These are phyloP conservation scores for Caranx ignobilis DNA, from an alignment of 2,113 vertebrate genomes.

Conservation along the genomic window DNA sequence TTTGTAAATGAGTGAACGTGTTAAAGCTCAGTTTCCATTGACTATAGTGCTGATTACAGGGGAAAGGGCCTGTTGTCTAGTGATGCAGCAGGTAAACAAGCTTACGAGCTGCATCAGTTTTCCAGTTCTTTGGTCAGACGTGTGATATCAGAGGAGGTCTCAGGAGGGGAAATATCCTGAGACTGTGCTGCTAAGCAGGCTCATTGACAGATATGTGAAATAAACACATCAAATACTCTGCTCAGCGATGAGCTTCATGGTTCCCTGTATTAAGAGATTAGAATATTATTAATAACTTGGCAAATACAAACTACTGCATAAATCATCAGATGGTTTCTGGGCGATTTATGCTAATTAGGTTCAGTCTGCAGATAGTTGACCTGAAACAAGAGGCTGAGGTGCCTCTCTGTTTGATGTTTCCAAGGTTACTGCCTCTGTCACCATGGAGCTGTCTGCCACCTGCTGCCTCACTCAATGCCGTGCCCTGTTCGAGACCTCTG, in stretches of 20 bases:
- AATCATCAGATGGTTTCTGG: neutral
- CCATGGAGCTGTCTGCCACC: slow-evolving; percentile 51
- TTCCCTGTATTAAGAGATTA: neutral
- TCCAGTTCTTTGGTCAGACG: neutral
- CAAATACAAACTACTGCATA: neutral
- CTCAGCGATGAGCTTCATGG: neutral
- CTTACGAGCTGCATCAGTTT: slow-evolving; percentile 4
- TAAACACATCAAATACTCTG: neutral
- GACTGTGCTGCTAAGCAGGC: slow-evolving; percentile 7
- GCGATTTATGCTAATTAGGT: neutral
- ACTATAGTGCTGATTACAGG: slow-evolving; percentile 18
- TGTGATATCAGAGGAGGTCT: neutral
- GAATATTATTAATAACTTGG: neutral
- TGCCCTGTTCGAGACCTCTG: neutral
- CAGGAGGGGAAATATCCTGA: neutral
- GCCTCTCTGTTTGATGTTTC: slow-evolving; percentile 57
- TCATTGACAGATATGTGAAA: neutral
- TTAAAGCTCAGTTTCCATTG: neutral
- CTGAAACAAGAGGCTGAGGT: slow-evolving; percentile 14
- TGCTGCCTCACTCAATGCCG: slow-evolving; percentile 22
- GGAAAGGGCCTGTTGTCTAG: slow-evolving; percentile 12
- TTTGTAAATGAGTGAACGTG: no score
- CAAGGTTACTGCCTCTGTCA: slow-evolving; percentile 53
- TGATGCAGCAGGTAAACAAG: slow-evolving; percentile 32
- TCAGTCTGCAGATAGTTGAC: slow-evolving; percentile 10